These are phyloP conservation scores for Mactra quadrangularis DNA, from an alignment of 1,140 invertebrate genomes.

Conservation along the genomic window DNA sequence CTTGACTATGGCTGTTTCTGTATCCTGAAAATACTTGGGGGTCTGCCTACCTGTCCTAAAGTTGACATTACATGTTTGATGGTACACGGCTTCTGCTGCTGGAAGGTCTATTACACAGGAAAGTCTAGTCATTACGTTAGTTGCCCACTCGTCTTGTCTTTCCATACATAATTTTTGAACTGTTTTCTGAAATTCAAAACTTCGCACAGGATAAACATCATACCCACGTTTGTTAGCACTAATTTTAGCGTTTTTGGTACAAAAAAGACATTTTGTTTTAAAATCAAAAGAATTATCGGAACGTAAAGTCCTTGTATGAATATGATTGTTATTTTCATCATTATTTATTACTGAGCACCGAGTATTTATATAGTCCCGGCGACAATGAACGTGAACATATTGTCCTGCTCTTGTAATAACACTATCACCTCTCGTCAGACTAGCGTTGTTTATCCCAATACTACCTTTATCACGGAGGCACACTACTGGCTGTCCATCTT, in stretches of 20 bases:
- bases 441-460: slow-evolving; percentile 18
- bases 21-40: background rate
- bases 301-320: too few species aligned
- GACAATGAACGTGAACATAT: slow-evolving; percentile 17
- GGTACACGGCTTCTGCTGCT: slow-evolving; percentile 63
- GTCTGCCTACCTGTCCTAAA: slow-evolving; percentile 54
- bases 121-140: slow-evolving; percentile 37
- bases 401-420: background rate
- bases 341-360: background rate
- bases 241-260: background rate
- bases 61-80: slow-evolving; percentile 57
- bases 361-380: background rate
- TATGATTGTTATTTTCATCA: too few species aligned
- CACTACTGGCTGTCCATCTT: background rate
- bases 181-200: slow-evolving; percentile 48
- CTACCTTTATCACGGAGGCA: slow-evolving; percentile 4
- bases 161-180: slow-evolving; percentile 20
- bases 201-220: slow-evolving; percentile 58
- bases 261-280: slow-evolving; percentile 26
- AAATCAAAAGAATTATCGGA: background rate
- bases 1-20: background rate
- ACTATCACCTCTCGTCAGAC: background rate
- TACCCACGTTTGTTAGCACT: slow-evolving; percentile 37
- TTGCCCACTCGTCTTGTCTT: slow-evolving; percentile 57
- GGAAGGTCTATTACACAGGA: slow-evolving; percentile 46